Base-by-base conservation (phyloP, 2,113 vertebrate species). In the Cryptomyrus ogoouensis region DNA sequence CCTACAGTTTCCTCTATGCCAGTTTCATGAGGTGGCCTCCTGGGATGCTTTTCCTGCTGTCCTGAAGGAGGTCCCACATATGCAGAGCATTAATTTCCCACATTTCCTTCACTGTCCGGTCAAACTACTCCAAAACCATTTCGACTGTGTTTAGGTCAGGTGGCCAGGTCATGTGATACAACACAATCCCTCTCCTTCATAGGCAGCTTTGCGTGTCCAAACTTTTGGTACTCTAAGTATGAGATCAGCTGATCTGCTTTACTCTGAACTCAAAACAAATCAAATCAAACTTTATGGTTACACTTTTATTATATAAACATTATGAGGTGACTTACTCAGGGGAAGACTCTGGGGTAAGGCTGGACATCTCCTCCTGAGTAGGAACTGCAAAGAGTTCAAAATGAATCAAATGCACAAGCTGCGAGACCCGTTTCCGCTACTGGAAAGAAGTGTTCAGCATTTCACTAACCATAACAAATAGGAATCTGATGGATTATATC, bases 361-460 rank as follows among this genome's bases (percentile, higher is more conserved):
- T 99, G 94, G 97, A 99, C 98, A 99, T 99, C 92, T 99, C 98
- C 93, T 99, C 98, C 58, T 99, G 98, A 88, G 98, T 99, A 42
- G 98, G 98, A 94, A 99, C 98, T 99, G 92, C 87, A 92, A 58
- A 91, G 8, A 93, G 84, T 88, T 91, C 89, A 94, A 39, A 92
- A 88, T 88, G 89, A 46, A 7, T 84, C 80, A 24, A 90, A 27
- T 2, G 17, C 53, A 27, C 74, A 52, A 88, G n/a, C 52, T 87
- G 39, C 44, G 88, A 50, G 39, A 42, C 21, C 24, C 85, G 15
- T 44, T 91, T 46, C 66, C 90, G 53, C 35, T 12, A 15, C 35
- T 49, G 19, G 9, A 39, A 31, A 56, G n/a, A 47, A 6, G 19
- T 21, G 53, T 13, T 46, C 87, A 44, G 49, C 9, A 39, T 44